Evolutionary conservation across 2,888 invertebrate genomes (phyloP), one percentile per base, ranked within the genome.

Genomic region (Cenopis cana): DNA sequence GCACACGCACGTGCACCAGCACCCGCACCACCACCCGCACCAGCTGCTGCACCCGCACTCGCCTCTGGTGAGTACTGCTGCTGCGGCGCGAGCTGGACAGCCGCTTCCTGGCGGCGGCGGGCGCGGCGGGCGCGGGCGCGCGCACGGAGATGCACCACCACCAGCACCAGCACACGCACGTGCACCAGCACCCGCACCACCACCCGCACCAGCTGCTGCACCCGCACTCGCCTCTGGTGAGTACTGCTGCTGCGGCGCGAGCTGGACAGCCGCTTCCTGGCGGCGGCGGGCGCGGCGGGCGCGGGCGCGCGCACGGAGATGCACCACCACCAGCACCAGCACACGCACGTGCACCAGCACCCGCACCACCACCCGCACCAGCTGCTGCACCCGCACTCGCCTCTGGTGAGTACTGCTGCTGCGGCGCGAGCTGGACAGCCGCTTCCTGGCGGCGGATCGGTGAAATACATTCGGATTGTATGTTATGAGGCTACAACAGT

Each of bases 311-410:
- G 97, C 82, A 97, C 97, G 66, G 98, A 97, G 93, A 96, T 98
- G 95, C 98, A 98, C 89, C 98, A 98, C 93, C 98, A 98, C 94
- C 98, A 97, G 89, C 98, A 98, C 91, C 98, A 98, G 85, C 98
- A 97, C 88, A 97, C 97, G 67, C 97, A 98, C 90, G 96, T 98
- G 82, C 98, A 98, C 93, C 97, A 97, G 85, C 97, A 97, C 87
- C 96, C 97, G 70, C 94, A 96, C 64, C 82, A 76, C 73, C 62
- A 81, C 77, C 94, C 81, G 41, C 86, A 84, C 76, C 84, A 83
- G 75, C 81, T 83, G 73, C 81, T 81, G 52, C 73, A 67, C 18
- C 68, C 69, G 56, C 83, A 84, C 79, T 76, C 96, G 76, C 95
- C 95, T 64, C 91, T 97, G 89, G 96, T 96, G 84, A 93, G 94